Evolutionary conservation across 2,797 vertebrate genomes (phyloP), one percentile per base, ranked within the genome.

Genomic region (Platyrinchus mystaceus): DNA sequence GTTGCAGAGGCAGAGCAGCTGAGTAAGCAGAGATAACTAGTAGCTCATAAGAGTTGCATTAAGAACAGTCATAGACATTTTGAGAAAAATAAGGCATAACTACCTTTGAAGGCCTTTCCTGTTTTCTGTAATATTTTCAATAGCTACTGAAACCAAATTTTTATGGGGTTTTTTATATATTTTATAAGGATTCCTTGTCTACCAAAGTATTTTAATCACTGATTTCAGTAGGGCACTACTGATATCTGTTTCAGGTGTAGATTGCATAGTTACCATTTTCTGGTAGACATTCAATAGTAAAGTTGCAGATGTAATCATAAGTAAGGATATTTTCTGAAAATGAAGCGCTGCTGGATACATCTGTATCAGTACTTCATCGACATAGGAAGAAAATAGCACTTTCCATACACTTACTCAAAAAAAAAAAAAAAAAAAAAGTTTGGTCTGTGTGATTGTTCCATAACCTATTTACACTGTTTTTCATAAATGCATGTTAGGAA

Each of bases 171-270:
- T 59, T 59, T 43, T 37, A 37, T 76, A 16, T 56, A 46, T 92
- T 87, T 95, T 64, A n/a, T 66, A 93, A 91, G 70, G 39, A 81
- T 95, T 89, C 66, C 77, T 95, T 93, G 91, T 96, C 84, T 98
- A 90, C 93, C 93, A 96, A 95, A 97, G 74, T 89, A 94, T n/a
- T 97, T 98, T 97, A 96, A 94, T 97, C 79, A 91, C 70, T 88
- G 89, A 90, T 96, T 96, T 96, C 90, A 91, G 92, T 86, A 97
- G 94, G 97, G 85, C 90, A 95, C 85, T 97, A 96, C 97, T 97
- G 97, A 97, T 98, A 98, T 77, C 84, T 92, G 39, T 97, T 97
- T 97, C 93, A 95, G 70, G 79, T 94, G 75, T 71, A 78, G 82
- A 91, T 94, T 90, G 52, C 60, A 75, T 84, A 74, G 68, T 64